phyloP scores from a whole-genome alignment of 1,140 invertebrate genomes.

The Cydia amplana region DNA sequence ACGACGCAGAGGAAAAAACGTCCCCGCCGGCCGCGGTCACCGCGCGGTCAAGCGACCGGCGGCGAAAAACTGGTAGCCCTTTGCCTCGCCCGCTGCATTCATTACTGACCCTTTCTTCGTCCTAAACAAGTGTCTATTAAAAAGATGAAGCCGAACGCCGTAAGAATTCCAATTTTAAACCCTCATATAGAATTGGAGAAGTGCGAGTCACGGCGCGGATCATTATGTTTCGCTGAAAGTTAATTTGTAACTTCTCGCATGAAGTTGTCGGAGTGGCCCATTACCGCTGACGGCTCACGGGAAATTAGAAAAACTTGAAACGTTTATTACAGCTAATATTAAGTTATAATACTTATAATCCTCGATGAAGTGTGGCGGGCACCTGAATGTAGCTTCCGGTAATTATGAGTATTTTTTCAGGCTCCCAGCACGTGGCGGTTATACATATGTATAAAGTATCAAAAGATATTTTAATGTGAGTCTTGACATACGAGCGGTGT shows the following conservation, averaged over 20 bases:
- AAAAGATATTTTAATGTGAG: conserved; percentile 23
- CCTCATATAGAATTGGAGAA: background rate
- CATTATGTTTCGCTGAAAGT: conserved; percentile 17
- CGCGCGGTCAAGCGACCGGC: conserved; percentile 21
- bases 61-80: conserved; percentile 27
- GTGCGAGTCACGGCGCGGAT: conserved; percentile 21
- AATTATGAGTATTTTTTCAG: conserved; percentile 25
- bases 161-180: conserved; percentile 15
- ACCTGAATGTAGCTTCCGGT: conserved; percentile 12
- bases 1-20: conserved; percentile 14
- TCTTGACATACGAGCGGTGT: conserved; percentile 2
- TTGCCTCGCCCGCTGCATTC: conserved; percentile 18
- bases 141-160: conserved; percentile 25
- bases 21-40: conserved; percentile 5
- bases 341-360: conserved; percentile 19
- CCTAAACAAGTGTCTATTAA: conserved; percentile 30
- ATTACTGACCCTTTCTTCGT: conserved; percentile 26
- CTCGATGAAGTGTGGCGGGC: background rate
- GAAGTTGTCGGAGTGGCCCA: conserved; percentile 7
- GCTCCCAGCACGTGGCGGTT: conserved; percentile 15
- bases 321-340: background rate
- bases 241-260: conserved; percentile 18
- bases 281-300: background rate
- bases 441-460: conserved; percentile 26
- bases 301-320: conserved; percentile 15